These are phyloP conservation scores for Eufriesea mexicana DNA, from an alignment of 1,140 invertebrate genomes.

Conservation along the genomic window DNA sequence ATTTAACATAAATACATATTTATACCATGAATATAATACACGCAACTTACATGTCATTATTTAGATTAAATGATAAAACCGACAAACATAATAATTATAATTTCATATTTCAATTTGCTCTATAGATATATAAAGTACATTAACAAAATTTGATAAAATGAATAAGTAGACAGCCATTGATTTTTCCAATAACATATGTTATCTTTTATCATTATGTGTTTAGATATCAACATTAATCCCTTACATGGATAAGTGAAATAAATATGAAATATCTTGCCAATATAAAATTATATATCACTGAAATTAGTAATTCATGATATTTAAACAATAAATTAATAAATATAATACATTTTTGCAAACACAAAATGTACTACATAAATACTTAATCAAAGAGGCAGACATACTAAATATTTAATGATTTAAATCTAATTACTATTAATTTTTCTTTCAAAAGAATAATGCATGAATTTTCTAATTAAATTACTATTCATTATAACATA, in stretches of 20 bases:
- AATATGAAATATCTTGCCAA: neutral
- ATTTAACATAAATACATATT: slow-evolving; percentile 30
- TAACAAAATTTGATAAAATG: neutral
- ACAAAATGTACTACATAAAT: neutral
- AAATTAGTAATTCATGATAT: neutral
- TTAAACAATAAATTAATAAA: neutral
- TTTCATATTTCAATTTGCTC: neutral
- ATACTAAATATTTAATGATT: neutral
- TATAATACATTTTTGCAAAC: neutral
- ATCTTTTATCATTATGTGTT: neutral
- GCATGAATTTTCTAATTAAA: neutral
- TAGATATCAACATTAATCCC: slow-evolving; percentile 23
- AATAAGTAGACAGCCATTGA: neutral
- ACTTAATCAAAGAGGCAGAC: neutral
- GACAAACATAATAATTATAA: neutral
- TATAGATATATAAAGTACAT: neutral
- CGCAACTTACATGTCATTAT: neutral
- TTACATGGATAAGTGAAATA: neutral
- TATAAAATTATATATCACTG: neutral
- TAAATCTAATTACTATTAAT: neutral
- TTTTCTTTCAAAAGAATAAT: neutral
- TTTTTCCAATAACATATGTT: neutral
- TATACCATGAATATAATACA: slow-evolving; percentile 8
- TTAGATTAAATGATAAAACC: neutral
- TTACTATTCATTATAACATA: neutral